Conservation (phyloP, 35 echinoderm and acorn worm species). For the Apostichopus parvimensis region DNA sequence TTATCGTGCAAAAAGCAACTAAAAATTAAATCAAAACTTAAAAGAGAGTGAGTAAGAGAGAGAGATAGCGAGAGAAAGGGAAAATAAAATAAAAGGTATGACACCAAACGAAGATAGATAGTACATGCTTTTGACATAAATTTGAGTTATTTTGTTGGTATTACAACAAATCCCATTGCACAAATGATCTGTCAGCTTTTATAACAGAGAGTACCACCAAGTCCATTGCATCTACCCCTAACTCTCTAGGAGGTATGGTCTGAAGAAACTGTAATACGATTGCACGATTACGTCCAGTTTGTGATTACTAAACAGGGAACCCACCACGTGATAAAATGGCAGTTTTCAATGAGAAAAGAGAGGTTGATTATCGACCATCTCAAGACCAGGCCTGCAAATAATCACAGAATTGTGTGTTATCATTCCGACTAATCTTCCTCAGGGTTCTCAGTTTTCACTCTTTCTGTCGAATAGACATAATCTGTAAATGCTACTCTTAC, state of each 20-base stretch:
- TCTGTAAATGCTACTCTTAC: too few relatives aligned
- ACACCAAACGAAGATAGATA: slow-evolving; percentile 21
- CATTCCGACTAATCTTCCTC: too few relatives aligned
- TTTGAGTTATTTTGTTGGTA: slow-evolving; percentile 30
- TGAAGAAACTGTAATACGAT: slow-evolving; percentile 1
- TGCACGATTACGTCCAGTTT: not conserved
- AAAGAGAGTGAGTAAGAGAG: not conserved
- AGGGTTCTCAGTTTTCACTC: too few relatives aligned
- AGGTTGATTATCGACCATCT: too few relatives aligned
- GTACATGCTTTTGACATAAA: slow-evolving; percentile 6
- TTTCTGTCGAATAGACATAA: too few relatives aligned
- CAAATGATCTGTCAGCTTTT: not conserved
- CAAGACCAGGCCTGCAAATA: too few relatives aligned
- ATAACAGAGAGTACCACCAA: slow-evolving; percentile 24
- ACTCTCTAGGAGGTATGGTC: not conserved
- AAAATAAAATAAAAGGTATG: slow-evolving; percentile 20
- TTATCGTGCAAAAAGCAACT: not conserved
- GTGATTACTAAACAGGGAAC: not conserved
- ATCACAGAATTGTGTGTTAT: too few relatives aligned
- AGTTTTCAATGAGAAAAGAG: too few relatives aligned
- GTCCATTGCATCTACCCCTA: slow-evolving; percentile 34
- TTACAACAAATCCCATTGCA: slow-evolving; percentile 40
- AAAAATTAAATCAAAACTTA: not conserved
- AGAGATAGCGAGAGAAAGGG: not conserved
- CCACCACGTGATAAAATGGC: not conserved